Percentiles rank a stretch among this genome's conserved stretches.
Evolutionary conservation across 2,888 invertebrate genomes (phyloP).

Genomic region (Criorhina ranunculi): DNA sequence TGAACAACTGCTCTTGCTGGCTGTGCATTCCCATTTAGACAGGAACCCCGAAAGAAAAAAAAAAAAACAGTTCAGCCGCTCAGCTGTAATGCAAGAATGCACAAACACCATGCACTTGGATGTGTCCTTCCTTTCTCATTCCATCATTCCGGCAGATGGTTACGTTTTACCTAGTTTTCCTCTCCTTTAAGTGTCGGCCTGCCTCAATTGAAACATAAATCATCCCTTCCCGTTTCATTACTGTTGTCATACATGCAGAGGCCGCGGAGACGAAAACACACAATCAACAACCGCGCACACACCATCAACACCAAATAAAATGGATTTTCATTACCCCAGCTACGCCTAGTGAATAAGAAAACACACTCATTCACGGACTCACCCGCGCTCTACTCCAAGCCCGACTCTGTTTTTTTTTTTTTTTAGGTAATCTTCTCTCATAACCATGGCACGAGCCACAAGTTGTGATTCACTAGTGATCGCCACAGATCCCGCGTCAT

Average conservation of each 20-base stretch:
- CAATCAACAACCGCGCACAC: constrained; percentile 60
- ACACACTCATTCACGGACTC: constrained; percentile 34
- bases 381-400: constrained; percentile 40
- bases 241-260: constrained; percentile 39
- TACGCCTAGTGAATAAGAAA: constrained; percentile 59
- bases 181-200: constrained; percentile 10
- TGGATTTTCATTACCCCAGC: constrained; percentile 63
- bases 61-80: constrained; percentile 33
- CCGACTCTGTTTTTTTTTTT: constrained; percentile 15
- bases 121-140: constrained; percentile 67
- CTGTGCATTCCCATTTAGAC: neutral
- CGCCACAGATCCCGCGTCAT: constrained; percentile 30
- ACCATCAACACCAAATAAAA: constrained; percentile 72
- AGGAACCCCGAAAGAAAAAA: neutral
- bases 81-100: constrained; percentile 66
- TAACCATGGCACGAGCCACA: constrained; percentile 66
- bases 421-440: constrained; percentile 32
- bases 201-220: constrained; percentile 72
- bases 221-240: constrained; percentile 65
- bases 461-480: constrained; percentile 61
- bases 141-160: constrained; percentile 67
- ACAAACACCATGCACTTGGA: constrained; percentile 43
- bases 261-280: constrained; percentile 27
- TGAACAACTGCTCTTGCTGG: neutral
- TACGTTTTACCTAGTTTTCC: constrained; percentile 48